These are phyloP conservation scores for Rhorus exstirpatorius DNA, from an alignment of 2,888 invertebrate genomes.

Conservation along the genomic window DNA sequence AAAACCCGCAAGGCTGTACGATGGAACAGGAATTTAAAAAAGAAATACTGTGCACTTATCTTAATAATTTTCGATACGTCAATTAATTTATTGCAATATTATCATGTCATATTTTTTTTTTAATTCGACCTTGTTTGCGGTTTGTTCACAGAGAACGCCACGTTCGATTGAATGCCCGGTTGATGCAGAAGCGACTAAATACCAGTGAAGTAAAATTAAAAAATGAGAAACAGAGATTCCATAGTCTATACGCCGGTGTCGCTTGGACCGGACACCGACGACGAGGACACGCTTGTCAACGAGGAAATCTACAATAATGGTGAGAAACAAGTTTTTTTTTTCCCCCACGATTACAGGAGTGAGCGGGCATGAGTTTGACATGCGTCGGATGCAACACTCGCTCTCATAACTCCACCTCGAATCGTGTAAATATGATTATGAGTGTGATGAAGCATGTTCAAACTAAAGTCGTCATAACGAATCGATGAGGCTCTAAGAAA, in stretches of 20 bases:
- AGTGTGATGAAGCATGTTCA: too few species aligned
- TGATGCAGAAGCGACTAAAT: neutral
- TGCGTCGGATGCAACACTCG: too few species aligned
- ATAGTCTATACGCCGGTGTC: constrained; percentile 84
- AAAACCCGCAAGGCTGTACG: too few species aligned
- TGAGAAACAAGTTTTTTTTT: constrained; percentile 71
- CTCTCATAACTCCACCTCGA: too few species aligned
- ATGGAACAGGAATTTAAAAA: too few species aligned
- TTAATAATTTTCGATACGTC: too few species aligned
- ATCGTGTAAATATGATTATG: too few species aligned
- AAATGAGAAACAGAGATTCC: constrained; percentile 83
- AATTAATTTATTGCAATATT: too few species aligned
- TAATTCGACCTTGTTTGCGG: neutral
- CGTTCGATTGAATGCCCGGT: constrained; percentile 23
- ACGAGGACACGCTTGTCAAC: constrained; percentile 84
- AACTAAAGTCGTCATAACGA: too few species aligned
- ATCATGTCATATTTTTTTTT: too few species aligned
- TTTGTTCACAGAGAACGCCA: constrained; percentile 38
- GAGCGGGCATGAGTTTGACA: neutral
- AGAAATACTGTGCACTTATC: too few species aligned
- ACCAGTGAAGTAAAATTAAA: constrained; percentile 2
- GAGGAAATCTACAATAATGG: constrained; percentile 85
- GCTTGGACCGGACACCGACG: constrained; percentile 84
- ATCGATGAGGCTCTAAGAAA: too few species aligned
- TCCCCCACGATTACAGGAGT: neutral